Evolutionary conservation across 2,797 vertebrate genomes (phyloP).

Genomic region (Monodelphis domestica): DNA sequence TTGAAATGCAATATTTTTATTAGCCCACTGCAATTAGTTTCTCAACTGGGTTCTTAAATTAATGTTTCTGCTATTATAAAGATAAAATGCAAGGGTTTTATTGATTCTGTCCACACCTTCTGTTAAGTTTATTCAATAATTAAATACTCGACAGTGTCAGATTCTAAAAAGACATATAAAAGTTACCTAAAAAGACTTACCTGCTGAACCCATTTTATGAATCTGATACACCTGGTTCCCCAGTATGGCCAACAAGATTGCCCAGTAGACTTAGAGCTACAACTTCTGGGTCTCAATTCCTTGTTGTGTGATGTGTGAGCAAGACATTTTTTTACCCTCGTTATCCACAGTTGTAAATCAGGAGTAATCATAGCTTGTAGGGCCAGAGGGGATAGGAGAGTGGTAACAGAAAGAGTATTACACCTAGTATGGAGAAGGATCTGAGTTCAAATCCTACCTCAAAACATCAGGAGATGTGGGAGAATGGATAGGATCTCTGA

Average conservation of each 20-base stretch:
- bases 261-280: not conserved
- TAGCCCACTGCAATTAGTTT: constrained; percentile 23
- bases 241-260: not conserved
- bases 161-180: constrained; percentile 13
- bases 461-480: not conserved
- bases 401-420: not conserved
- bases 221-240: constrained; percentile 2
- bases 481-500: not conserved
- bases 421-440: not conserved
- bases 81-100: constrained; percentile 50
- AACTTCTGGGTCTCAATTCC: not conserved
- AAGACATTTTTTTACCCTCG: not conserved
- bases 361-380: not conserved
- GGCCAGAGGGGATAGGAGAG: not conserved
- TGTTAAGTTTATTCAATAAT: constrained; percentile 64
- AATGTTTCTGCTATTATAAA: constrained; percentile 59
- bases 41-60: constrained; percentile 67
- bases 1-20: constrained; percentile 68
- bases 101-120: constrained; percentile 43
- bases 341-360: not conserved
- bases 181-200: not conserved
- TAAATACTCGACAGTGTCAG: constrained; percentile 7
- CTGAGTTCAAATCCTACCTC: not conserved
- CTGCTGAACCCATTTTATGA: constrained; percentile 37
- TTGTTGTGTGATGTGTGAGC: not conserved